Conservation (phyloP, 2,888 invertebrate species). For the Halictus quadricinctus region DNA sequence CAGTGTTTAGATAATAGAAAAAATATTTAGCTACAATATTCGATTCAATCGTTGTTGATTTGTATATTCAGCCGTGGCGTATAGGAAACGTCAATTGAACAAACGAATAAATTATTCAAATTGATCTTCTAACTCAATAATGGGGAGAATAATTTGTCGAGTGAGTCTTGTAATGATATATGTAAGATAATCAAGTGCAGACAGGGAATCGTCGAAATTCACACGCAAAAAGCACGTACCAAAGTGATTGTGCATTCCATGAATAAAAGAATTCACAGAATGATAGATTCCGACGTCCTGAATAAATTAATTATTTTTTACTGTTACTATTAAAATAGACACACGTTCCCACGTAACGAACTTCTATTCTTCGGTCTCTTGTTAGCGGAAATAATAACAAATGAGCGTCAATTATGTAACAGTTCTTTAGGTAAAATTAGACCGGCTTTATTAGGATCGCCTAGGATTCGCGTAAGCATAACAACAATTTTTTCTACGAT, state of each 20-base stretch:
- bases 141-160: not conserved
- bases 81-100: not conserved
- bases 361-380: not conserved
- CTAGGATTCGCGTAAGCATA: not conserved
- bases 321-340: constrained; percentile 4
- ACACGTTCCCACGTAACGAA: not conserved
- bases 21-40: not conserved
- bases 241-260: not conserved
- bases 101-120: not conserved
- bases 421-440: not conserved
- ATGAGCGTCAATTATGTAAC: not conserved
- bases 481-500: not conserved
- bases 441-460: not conserved
- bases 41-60: not conserved
- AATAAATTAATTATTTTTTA: constrained; percentile 17
- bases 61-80: not conserved
- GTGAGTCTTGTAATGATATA: not conserved
- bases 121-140: not conserved
- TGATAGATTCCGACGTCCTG: not conserved
- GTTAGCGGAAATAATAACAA: constrained; percentile 10
- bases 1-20: not conserved
- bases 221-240: not conserved
- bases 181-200: not conserved
- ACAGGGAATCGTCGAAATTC: not conserved
- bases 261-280: constrained; percentile 1